Evolutionary conservation across 2,888 invertebrate genomes (phyloP).

Genomic region (Lithophane socia): DNA sequence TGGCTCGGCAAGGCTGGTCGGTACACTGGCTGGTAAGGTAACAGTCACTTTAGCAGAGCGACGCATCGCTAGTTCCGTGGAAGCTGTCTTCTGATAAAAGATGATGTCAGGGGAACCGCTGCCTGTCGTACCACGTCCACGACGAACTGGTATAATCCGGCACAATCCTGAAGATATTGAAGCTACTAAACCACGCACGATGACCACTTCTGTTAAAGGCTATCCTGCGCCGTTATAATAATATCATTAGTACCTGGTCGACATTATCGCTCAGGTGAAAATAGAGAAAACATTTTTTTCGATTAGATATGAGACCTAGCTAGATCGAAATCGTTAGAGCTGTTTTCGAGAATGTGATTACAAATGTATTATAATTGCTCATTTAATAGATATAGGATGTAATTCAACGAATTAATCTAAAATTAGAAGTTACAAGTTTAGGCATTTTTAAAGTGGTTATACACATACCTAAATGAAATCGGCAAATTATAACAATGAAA

Average conservation of each 20-base stretch:
- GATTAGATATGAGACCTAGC: no score
- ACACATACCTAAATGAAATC: not conserved
- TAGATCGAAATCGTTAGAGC: no score
- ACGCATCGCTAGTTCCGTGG: not conserved
- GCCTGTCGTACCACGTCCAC: not conserved
- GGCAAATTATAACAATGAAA: not conserved
- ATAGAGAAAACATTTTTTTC: no score
- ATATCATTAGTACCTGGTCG: not conserved
- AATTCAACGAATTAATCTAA: not conserved
- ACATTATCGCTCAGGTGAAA: no score
- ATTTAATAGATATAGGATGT: not conserved
- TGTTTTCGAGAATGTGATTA: no score
- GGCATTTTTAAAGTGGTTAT: not conserved
- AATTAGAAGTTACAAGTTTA: not conserved
- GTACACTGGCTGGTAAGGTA: not conserved
- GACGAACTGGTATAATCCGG: not conserved
- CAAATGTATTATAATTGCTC: no score
- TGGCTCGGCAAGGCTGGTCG: no score
- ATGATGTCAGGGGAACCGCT: not conserved
- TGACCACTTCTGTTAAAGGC: not conserved
- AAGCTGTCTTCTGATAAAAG: not conserved
- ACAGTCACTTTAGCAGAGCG: not conserved
- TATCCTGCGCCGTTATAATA: not conserved
- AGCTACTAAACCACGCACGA: not conserved
- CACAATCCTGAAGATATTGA: not conserved